Evolutionary conservation across 1,140 invertebrate genomes (phyloP).

Genomic region (Gonioctena quinquepunctata): DNA sequence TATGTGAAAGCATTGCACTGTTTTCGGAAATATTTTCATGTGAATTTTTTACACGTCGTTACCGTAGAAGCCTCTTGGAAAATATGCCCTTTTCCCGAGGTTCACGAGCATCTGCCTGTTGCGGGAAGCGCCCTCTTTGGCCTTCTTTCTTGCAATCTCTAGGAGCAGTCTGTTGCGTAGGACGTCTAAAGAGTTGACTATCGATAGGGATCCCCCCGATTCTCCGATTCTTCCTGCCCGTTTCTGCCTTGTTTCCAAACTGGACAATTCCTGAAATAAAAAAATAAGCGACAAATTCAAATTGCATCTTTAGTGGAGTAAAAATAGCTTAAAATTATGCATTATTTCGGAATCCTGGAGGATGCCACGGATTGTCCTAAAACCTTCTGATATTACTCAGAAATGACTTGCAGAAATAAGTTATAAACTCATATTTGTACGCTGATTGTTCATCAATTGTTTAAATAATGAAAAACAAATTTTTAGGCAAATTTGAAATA

Average conservation of each 20-base stretch:
- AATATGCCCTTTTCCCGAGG: constrained; percentile 55
- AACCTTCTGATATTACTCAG: too few species aligned
- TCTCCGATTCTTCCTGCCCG: constrained; percentile 40
- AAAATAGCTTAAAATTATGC: too few species aligned
- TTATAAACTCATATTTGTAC: too few species aligned
- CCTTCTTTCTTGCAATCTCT: constrained; percentile 74
- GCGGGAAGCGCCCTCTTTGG: constrained; percentile 60
- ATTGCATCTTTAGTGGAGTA: not conserved
- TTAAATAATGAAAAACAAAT: too few species aligned
- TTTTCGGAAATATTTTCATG: not conserved
- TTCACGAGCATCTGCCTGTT: constrained; percentile 56
- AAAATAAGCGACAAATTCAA: not conserved
- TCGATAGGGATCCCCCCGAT: constrained; percentile 68
- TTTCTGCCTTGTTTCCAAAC: constrained; percentile 39
- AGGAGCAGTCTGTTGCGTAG: constrained; percentile 72
- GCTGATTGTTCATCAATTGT: too few species aligned
- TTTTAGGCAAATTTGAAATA: too few species aligned
- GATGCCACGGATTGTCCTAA: too few species aligned
- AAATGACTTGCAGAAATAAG: too few species aligned
- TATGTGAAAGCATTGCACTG: too few species aligned
- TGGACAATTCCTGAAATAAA: not conserved
- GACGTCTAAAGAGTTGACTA: constrained; percentile 78
- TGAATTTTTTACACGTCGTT: not conserved
- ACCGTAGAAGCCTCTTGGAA: not conserved
- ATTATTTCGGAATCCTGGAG: too few species aligned